These are phyloP conservation scores for Brachynemurus nebulosus DNA, from an alignment of 2,888 invertebrate species.

Conservation along the genomic window DNA sequence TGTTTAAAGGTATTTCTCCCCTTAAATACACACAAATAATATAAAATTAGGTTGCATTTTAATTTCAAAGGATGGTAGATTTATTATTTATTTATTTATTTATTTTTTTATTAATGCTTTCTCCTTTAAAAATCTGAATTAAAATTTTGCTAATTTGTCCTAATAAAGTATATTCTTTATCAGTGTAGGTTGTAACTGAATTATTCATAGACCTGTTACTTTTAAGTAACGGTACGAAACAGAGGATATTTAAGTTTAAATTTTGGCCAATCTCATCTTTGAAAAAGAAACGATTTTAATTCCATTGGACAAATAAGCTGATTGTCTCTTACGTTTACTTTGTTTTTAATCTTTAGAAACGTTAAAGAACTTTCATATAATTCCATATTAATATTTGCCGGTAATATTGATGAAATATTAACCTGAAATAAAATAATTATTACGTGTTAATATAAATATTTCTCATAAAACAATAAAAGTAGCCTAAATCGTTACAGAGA, in stretches of 20 bases:
- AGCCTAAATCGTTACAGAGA: too few relatives aligned
- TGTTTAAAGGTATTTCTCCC: too few relatives aligned
- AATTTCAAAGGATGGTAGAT: too few relatives aligned
- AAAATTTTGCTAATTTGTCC: too few relatives aligned
- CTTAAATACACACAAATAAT: too few relatives aligned
- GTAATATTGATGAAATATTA: conserved; percentile 35
- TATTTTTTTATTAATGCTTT: too few relatives aligned
- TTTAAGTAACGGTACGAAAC: conserved; percentile 1
- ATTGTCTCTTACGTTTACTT: conserved; percentile 25
- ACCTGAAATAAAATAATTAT: conserved; percentile 30
- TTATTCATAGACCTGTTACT: too few relatives aligned
- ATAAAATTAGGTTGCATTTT: too few relatives aligned
- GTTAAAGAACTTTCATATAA: conserved; percentile 39
- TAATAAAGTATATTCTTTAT: too few relatives aligned
- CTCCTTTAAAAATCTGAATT: too few relatives aligned
- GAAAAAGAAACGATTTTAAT: conserved; percentile 36
- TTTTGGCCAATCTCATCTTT: conserved; percentile 17
- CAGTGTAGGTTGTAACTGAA: too few relatives aligned
- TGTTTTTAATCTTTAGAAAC: conserved; percentile 32
- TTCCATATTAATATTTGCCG: conserved; percentile 26
- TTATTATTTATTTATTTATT: too few relatives aligned
- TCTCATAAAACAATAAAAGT: neutral
- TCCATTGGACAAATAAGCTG: conserved; percentile 42
- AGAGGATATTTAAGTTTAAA: conserved; percentile 5
- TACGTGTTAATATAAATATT: neutral